Conservation (phyloP, 2,888 invertebrate genomes). For the Acleris emargana region DNA sequence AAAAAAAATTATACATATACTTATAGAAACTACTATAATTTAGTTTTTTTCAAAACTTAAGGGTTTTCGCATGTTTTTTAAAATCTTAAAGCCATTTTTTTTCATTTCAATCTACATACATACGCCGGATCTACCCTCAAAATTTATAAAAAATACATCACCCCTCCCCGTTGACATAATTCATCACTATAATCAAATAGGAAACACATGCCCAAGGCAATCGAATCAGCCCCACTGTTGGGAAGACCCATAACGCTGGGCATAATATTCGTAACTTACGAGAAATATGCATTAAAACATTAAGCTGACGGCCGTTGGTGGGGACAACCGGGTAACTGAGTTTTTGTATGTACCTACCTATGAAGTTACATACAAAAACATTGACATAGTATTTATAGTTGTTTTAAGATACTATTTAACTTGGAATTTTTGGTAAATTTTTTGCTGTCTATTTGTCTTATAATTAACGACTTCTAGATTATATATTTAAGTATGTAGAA, state of each 20-base stretch:
- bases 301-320: neutral
- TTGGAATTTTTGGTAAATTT: too few species aligned
- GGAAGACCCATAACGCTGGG: slow-evolving; percentile 6
- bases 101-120: neutral
- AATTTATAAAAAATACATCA: slow-evolving; percentile 33
- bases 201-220: slow-evolving; percentile 24
- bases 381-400: too few species aligned
- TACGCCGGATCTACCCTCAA: slow-evolving; percentile 9
- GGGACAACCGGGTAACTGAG: slow-evolving; percentile 5
- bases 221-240: slow-evolving; percentile 9
- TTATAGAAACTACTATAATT: too few species aligned
- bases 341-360: too few species aligned
- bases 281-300: slow-evolving; percentile 32
- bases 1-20: too few species aligned
- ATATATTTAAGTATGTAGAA: too few species aligned
- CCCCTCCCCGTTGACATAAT: slow-evolving; percentile 29
- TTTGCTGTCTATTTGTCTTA: too few species aligned
- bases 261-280: slow-evolving; percentile 11
- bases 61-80: too few species aligned
- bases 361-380: too few species aligned
- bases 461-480: too few species aligned
- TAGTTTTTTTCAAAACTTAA: too few species aligned
- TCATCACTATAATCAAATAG: slow-evolving; percentile 33
- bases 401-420: too few species aligned
- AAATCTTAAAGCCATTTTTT: neutral